Base-by-base conservation (phyloP, 2,888 invertebrate genomes). In the Formica aserva region DNA sequence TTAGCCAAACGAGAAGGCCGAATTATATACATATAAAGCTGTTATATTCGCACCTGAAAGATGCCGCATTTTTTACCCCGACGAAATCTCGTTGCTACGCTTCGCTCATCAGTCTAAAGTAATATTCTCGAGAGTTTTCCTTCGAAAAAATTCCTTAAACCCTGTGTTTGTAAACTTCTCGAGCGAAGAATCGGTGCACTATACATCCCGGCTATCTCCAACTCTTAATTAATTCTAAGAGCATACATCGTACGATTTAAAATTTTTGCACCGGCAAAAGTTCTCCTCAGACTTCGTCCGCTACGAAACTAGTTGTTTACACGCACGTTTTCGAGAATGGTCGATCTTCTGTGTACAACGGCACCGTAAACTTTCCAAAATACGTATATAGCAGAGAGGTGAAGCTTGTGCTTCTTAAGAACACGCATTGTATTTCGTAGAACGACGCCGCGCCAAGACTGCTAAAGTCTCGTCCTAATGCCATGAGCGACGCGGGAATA, bases 181-280 rank as follows among this genome's bases (percentile, higher is more conserved):
- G 41, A 78, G 41, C 60, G 18, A 80, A 62, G 13, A 80, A 41
- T 69, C 71, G 22, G 60, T 60, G 69, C 57, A 29, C 29, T 41
- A 29, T 29, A 26, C 35, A 66, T 35, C 18, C 32, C 32, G 38
- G 4, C 32, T 60, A 69, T 78, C 45, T 69, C 32, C 57, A 60
- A 78, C 69, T 69, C 69, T 78, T 78, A 78, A 67, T 78, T 78
- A 78, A 69, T 78, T 78, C 45, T 45, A 57, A 77, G 78, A 26
- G 22, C 78, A 78, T 60, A 60, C 60, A 78, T 78, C 60, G 69
- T 32, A 67, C 41, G 4, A 15, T 22, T 26, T 69, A 18, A 18
- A 69, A 69, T 45, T 78, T 78, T 67, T 57, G 48, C 60, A 45
- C 18, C 60, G 13, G 57, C 57, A 41, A 65, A 77, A 78, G 69